phyloP scores from a whole-genome alignment of 2,888 invertebrate genomes.

The Laspeyria flexula region DNA sequence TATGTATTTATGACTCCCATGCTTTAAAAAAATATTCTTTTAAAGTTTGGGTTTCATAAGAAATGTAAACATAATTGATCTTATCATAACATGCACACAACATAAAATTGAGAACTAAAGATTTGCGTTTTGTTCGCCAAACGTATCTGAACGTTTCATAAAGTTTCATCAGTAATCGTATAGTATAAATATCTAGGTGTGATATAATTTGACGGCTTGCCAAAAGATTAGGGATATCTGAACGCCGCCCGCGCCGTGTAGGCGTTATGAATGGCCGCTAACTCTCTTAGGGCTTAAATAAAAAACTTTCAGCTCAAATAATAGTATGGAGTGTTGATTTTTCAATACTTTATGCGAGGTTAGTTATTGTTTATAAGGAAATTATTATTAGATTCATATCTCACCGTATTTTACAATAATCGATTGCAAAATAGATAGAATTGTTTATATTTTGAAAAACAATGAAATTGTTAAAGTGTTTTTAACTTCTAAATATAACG shows the following conservation, averaged over 20 bases:
- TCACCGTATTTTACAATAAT: not conserved
- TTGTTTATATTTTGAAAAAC: not conserved
- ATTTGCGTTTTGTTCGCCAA: no score
- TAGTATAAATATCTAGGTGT: conserved; percentile 63
- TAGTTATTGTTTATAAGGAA: conserved; percentile 21
- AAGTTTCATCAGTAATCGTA: conserved; percentile 30
- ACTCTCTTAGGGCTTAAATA: conserved; percentile 55
- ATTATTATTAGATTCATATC: conserved; percentile 1
- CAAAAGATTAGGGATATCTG: conserved; percentile 74
- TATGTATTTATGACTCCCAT: no score
- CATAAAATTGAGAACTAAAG: no score
- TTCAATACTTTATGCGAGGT: conserved; percentile 29
- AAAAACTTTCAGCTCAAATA: conserved; percentile 38
- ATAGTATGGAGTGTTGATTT: conserved; percentile 36
- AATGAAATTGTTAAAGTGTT: no score
- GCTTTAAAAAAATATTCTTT: no score
- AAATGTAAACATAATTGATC: no score
- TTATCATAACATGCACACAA: no score
- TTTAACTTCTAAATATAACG: no score
- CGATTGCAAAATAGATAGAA: not conserved
- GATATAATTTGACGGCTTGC: conserved; percentile 69
- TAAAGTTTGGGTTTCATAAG: no score
- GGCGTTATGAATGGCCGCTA: conserved; percentile 68
- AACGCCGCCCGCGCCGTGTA: conserved; percentile 44
- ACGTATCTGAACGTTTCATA: not conserved